These are phyloP conservation scores for Phymastichus coffea DNA, from an alignment of 1,140 invertebrate genomes.

Conservation along the genomic window DNA sequence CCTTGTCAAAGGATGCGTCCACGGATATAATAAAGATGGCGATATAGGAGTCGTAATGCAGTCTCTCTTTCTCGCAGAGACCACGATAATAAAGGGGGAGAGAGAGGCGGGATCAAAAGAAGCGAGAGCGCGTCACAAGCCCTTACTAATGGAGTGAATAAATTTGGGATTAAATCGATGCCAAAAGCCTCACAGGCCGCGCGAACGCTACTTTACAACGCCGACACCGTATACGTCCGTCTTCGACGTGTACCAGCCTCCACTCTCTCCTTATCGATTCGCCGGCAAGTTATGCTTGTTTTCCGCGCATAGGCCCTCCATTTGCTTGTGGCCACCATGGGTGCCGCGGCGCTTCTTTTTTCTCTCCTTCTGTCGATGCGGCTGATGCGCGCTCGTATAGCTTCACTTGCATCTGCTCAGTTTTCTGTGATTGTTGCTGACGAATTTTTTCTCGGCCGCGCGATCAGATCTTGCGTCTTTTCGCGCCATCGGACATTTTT, in stretches of 20 bases:
- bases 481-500: no score
- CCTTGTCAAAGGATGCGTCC: conserved; percentile 42
- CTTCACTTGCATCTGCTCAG: no score
- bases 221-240: conserved; percentile 17
- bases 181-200: no score
- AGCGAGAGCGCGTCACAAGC: conserved; percentile 46
- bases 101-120: no score
- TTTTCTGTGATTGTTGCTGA: no score
- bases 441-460: no score
- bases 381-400: conserved; percentile 9
- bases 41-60: conserved; percentile 50
- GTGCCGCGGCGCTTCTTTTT: no score
- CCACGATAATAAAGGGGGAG: not conserved
- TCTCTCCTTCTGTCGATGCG: no score
- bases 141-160: conserved; percentile 59
- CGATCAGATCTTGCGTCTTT: no score
- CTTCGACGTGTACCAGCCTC: no score
- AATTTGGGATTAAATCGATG: conserved; percentile 59
- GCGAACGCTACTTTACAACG: conserved; percentile 57
- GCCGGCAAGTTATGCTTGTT: no score
- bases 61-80: conserved; percentile 50
- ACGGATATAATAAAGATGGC: conserved; percentile 55
- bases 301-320: conserved; percentile 32
- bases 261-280: no score
- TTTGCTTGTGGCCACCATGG: conserved; percentile 31